A percentile compares a stretch with the other conserved stretches of the same genome.
phyloP scores from a whole-genome alignment of 2,888 invertebrate genomes.

The Gymnocheta viridis region DNA sequence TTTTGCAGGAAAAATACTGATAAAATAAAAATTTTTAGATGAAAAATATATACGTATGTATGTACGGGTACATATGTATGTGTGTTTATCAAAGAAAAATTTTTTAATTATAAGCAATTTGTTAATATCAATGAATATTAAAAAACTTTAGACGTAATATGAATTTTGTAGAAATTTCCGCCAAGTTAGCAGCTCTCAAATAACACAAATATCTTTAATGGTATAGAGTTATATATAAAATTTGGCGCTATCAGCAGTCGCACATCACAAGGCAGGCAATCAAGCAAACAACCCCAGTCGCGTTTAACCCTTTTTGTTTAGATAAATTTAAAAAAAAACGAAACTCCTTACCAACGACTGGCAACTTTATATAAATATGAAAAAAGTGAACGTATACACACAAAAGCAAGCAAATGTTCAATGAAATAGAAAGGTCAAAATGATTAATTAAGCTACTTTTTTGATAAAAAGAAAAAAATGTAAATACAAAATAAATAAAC shows the following conservation, averaged over 20 bases:
- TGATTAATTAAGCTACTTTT: conserved; percentile 66
- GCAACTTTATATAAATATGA: not conserved
- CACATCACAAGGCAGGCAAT: conserved; percentile 53
- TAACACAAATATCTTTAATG: not conserved
- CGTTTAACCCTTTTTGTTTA: conserved; percentile 43
- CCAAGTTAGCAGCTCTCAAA: conserved; percentile 24
- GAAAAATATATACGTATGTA: too few species aligned
- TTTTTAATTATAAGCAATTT: too few species aligned
- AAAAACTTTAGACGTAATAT: not conserved
- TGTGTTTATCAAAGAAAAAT: too few species aligned
- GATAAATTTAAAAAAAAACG: conserved; percentile 18
- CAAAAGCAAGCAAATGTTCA: conserved; percentile 41
- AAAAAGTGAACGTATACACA: not conserved
- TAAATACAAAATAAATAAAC: conserved; percentile 22
- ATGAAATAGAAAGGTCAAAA: conserved; percentile 66
- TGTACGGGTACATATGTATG: too few species aligned
- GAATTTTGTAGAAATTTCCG: not conserved
- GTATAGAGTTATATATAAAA: conserved; percentile 25
- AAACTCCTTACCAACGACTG: conserved; percentile 4
- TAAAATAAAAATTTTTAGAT: not conserved
- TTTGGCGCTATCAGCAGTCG: conserved; percentile 47
- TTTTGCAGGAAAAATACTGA: too few species aligned
- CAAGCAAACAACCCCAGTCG: conserved; percentile 57
- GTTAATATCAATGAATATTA: too few species aligned
- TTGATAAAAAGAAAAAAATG: conserved; percentile 19